A percentile compares a stretch with the other conserved stretches of the same genome.
phyloP scores from a whole-genome alignment of 2,797 vertebrate genomes.

The Sebastes nivosus region DNA sequence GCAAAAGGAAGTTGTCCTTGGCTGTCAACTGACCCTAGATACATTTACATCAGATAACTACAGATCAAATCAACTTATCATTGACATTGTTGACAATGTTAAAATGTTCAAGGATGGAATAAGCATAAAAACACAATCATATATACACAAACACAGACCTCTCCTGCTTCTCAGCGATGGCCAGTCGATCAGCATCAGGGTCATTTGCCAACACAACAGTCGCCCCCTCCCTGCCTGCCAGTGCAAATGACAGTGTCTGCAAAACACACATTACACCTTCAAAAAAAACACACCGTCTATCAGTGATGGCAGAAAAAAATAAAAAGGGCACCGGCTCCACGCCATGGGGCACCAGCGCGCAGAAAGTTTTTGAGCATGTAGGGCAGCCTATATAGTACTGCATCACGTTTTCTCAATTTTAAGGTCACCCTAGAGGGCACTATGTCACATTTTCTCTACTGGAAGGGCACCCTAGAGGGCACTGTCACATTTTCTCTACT shows the following conservation, averaged over 20 bases:
- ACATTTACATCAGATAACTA: background rate
- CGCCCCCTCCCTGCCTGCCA: conserved; percentile 91
- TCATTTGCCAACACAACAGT: conserved; percentile 93
- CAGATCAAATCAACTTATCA: too few species aligned
- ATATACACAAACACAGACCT: conserved; percentile 69
- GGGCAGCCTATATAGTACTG: too few species aligned
- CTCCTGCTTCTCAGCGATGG: conserved; percentile 92
- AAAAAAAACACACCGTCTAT: background rate
- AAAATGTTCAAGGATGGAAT: background rate
- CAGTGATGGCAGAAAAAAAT: too few species aligned
- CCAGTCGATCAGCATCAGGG: conserved; percentile 96
- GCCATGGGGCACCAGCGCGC: too few species aligned
- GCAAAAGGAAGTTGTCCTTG: background rate
- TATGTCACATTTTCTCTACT: too few species aligned
- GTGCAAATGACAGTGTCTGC: conserved; percentile 92
- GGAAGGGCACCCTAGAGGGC: too few species aligned
- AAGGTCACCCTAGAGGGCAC: too few species aligned
- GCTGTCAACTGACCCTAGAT: background rate
- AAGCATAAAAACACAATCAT: background rate
- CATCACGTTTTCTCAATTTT: too few species aligned
- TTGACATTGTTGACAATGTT: background rate
- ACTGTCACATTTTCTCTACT: too few species aligned
- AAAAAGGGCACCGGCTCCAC: too few species aligned
- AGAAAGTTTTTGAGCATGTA: too few species aligned
- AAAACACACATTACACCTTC: conserved; percentile 46